Percentiles rank a stretch among this genome's conserved stretches.
Conservation (phyloP, 2,888 invertebrate species). For the Labia minor region DNA sequence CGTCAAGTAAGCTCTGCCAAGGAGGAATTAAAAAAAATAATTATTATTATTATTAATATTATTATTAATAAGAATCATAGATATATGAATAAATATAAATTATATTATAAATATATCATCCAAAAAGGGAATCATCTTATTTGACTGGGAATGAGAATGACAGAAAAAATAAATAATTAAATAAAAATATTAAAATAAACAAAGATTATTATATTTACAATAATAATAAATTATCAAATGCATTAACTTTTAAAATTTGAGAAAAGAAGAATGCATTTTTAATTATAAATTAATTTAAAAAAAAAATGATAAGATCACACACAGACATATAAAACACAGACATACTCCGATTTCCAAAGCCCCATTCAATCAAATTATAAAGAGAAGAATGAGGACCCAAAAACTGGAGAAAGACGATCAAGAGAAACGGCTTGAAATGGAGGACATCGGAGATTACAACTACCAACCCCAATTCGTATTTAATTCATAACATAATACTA, state of each 20-base stretch:
- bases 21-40: constrained; percentile 7
- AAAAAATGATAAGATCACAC: no score
- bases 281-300: background rate
- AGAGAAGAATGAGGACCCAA: background rate
- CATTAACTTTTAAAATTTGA: no score
- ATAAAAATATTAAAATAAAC: no score
- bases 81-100: constrained; percentile 23
- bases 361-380: background rate
- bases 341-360: background rate
- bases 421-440: background rate
- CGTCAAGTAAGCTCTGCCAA: constrained; percentile 50
- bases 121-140: no score
- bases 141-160: background rate
- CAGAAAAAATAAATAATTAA: background rate
- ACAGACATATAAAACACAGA: no score
- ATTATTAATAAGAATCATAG: no score
- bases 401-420: background rate
- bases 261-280: background rate
- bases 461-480: background rate
- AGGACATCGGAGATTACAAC: background rate
- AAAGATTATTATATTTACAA: no score
- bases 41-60: constrained; percentile 16
- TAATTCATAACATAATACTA: background rate
- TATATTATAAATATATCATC: constrained; percentile 23
- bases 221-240: no score